Evolutionary conservation across 1,140 invertebrate species (phyloP).

Genomic region (Geopemphigus sp.): DNA sequence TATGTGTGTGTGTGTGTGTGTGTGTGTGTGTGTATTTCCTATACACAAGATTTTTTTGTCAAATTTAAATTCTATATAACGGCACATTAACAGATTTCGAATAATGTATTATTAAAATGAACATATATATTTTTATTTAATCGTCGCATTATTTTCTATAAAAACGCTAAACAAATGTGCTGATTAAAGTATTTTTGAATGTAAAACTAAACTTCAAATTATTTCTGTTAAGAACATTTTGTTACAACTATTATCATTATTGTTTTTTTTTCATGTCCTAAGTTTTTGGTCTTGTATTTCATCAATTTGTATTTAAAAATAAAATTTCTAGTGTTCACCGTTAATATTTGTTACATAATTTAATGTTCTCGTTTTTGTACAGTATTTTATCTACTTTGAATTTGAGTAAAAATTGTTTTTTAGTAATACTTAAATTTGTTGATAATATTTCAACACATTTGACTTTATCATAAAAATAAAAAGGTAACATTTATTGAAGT

Average conservation of each 20-base stretch:
- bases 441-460: neutral
- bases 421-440: too few relatives aligned
- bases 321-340: neutral
- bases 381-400: neutral
- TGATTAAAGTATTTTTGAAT: neutral
- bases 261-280: neutral
- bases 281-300: neutral
- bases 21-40: too few relatives aligned
- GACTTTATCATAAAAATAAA: neutral
- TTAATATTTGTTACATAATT: neutral
- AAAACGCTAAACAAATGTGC: neutral
- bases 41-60: neutral
- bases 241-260: neutral
- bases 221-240: neutral
- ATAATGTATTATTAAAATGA: neutral
- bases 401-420: neutral
- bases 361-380: neutral
- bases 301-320: neutral
- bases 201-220: neutral
- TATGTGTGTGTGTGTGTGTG: too few relatives aligned
- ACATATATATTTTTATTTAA: neutral
- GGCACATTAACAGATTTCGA: neutral
- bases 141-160: neutral
- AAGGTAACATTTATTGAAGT: neutral
- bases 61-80: neutral